Percentiles rank a stretch among this genome's conserved stretches.
These are phyloP conservation scores for Eublepharis macularius DNA, from an alignment of 2,113 vertebrate genomes.

Conservation along the genomic window DNA sequence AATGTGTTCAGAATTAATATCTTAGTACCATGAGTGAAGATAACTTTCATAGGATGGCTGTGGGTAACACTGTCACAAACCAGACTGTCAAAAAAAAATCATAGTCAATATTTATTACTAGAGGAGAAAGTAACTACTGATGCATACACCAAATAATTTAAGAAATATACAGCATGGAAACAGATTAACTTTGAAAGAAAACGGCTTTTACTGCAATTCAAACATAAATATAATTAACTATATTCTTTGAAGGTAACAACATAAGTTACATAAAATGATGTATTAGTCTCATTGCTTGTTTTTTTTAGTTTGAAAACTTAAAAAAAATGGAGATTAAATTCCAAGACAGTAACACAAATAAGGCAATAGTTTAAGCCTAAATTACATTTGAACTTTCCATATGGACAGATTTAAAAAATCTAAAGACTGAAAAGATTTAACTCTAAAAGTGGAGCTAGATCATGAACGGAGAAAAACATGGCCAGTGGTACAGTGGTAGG, in stretches of 20 bases:
- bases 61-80: no score
- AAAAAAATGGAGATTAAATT: fast-evolving
- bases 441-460: constrained; percentile 3
- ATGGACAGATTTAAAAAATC: constrained; percentile 1
- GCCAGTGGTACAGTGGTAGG: no score
- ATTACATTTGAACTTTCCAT: constrained; percentile 10
- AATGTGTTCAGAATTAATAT: no score
- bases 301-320: background rate
- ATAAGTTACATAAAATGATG: background rate
- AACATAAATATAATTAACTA: background rate
- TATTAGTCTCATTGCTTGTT: background rate
- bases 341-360: background rate
- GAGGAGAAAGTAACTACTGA: background rate
- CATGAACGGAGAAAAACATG: background rate
- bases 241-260: background rate
- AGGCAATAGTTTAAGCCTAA: background rate
- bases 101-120: background rate
- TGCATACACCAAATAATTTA: background rate
- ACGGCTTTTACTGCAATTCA: background rate
- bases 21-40: no score
- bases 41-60: background rate
- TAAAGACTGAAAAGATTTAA: constrained; percentile 6
- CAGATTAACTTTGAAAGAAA: background rate
- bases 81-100: no score
- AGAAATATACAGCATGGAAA: constrained; percentile 17